phyloP scores from a whole-genome alignment of 2,113 vertebrate genomes.

The Neolamprologus modestus region DNA sequence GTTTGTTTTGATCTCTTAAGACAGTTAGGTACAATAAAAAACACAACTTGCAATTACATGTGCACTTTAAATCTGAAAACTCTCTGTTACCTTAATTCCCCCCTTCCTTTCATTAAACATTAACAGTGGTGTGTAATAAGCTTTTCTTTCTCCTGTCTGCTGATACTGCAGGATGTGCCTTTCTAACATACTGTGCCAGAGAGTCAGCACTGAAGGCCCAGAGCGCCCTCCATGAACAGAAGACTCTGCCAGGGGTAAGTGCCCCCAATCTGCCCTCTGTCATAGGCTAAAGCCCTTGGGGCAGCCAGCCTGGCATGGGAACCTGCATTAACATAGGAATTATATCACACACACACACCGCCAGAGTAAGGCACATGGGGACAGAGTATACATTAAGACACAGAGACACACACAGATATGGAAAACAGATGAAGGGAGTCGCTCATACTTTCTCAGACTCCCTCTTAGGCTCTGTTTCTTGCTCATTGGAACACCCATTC shows the following conservation, averaged over 20 bases:
- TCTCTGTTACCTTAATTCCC: neutral
- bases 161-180: constrained; percentile 85
- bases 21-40: neutral
- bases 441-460: neutral
- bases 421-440: constrained; percentile 25
- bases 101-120: neutral
- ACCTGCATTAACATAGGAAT: constrained; percentile 21
- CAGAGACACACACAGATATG: neutral
- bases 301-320: constrained; percentile 6
- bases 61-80: neutral
- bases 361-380: neutral
- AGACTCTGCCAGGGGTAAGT: constrained; percentile 97
- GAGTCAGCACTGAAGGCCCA: constrained; percentile 98
- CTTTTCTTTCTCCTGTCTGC: constrained; percentile 28
- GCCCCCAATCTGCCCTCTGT: constrained; percentile 53
- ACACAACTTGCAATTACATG: neutral
- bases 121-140: neutral
- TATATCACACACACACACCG: neutral
- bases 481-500: neutral
- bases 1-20: neutral
- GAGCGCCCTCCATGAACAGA: constrained; percentile 95
- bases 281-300: constrained; percentile 40
- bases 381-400: constrained; percentile 12
- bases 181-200: constrained; percentile 98
- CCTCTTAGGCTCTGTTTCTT: neutral